A percentile compares a stretch with the other conserved stretches of the same genome.
phyloP scores from a whole-genome alignment of 2,888 invertebrate genomes.

The Apodemia zela region DNA sequence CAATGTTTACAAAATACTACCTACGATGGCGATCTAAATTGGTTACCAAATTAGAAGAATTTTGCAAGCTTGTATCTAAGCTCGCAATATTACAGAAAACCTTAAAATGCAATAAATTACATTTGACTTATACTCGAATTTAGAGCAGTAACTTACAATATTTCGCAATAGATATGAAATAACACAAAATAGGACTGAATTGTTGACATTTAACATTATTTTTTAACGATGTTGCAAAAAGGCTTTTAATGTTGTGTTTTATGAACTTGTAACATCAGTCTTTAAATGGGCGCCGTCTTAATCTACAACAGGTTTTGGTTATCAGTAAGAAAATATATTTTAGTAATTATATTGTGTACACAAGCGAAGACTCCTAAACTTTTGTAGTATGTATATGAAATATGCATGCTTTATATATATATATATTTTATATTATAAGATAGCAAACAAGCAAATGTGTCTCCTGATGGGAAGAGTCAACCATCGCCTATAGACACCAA shows the following conservation, averaged over 20 bases:
- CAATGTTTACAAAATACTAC: constrained; percentile 5
- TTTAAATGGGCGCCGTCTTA: not conserved
- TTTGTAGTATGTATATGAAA: no score
- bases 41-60: constrained; percentile 7
- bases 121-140: not conserved
- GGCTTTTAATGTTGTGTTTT: not conserved
- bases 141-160: constrained; percentile 3
- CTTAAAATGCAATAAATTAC: constrained; percentile 13
- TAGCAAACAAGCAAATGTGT: no score
- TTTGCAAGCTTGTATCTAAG: constrained; percentile 13
- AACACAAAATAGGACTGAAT: constrained; percentile 11
- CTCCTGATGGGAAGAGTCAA: no score
- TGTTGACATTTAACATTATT: constrained; percentile 6
- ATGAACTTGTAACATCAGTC: constrained; percentile 27
- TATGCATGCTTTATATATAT: no score
- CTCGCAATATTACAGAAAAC: constrained; percentile 14
- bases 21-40: not conserved
- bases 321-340: no score
- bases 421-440: no score
- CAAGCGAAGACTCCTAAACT: no score
- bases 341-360: no score
- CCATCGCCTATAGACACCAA: no score
- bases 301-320: not conserved
- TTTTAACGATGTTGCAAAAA: constrained; percentile 4
- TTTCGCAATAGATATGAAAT: constrained; percentile 6